Evolutionary conservation across 2,888 invertebrate genomes (phyloP), one percentile per base, ranked within the genome.

Genomic region (Eristalinus aeneus): DNA sequence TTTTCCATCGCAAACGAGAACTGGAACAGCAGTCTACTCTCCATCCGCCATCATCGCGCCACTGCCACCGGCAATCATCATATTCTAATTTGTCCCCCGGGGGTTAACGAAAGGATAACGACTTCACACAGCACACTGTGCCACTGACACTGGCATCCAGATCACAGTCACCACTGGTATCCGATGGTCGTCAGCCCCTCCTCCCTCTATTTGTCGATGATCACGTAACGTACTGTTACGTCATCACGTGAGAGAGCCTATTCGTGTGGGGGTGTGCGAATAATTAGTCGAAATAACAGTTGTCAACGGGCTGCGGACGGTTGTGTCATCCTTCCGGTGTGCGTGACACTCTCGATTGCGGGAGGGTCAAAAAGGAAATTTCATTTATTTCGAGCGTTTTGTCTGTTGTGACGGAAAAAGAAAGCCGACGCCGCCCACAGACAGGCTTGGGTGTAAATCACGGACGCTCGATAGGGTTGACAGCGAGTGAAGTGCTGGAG

Each of bases 51-150:
- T n/a, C n/a, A n/a, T n/a, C n/a, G n/a, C n/a, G n/a, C n/a, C n/a
- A n/a, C n/a, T 12, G 32, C 6, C 23, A 27, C 20, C 32, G 32
- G 39, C 68, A 68, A 73, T 74, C 86, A 86, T 86, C 86, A 82
- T 86, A 86, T 82, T 86, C 82, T 74, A 86, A 86, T 86, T 86
- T 86, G 77, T 67, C 58, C 81, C 27, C 27, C 27, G 5, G 27
- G 39, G 46, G 68, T 23, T 20, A 32, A 58, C 23, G 61, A 71
- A 76, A 81, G 69, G 77, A 77, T 82, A 86, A 86, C 86, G 77
- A 78, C 76, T 69, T 72, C 64, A 23, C 46, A 46, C n/a, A n/a
- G n/a, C n/a, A n/a, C n/a, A n/a, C n/a, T n/a, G n/a, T n/a, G n/a
- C n/a, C 39, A 39, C 39, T n/a, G 39, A n/a, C 46, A 16, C 46